Evolutionary conservation across 2,797 vertebrate genomes (phyloP).

Genomic region (Ataeniobius toweri): DNA sequence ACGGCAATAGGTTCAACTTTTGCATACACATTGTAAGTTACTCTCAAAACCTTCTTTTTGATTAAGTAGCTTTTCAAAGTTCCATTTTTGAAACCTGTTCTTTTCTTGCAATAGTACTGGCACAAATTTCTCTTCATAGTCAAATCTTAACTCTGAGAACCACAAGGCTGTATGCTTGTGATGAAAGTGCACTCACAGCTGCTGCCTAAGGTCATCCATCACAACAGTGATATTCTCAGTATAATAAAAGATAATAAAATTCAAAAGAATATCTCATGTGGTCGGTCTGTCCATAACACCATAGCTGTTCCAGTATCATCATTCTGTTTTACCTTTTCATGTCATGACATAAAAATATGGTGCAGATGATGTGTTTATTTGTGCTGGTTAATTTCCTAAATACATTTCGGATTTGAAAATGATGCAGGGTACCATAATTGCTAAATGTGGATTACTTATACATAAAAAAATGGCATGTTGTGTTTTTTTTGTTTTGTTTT

Average conservation of each 20-base stretch:
- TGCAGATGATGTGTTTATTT: constrained; percentile 9
- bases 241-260: constrained; percentile 26
- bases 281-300: constrained; percentile 19
- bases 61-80: too few relatives aligned
- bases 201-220: constrained; percentile 47
- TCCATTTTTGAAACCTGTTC: too few relatives aligned
- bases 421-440: background rate
- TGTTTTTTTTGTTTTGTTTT: background rate
- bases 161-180: constrained; percentile 21
- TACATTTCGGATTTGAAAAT: background rate
- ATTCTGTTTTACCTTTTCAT: constrained; percentile 3
- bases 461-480: background rate
- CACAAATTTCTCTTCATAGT: background rate
- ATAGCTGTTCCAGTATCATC: constrained; percentile 17
- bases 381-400: background rate
- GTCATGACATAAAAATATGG: background rate
- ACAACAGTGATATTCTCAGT: constrained; percentile 47
- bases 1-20: too few relatives aligned
- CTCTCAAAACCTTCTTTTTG: too few relatives aligned
- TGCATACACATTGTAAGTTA: too few relatives aligned
- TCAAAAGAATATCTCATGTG: constrained; percentile 1
- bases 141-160: background rate
- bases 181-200: constrained; percentile 61
- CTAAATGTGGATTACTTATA: background rate
- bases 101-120: too few relatives aligned